These are phyloP conservation scores for Oncorhynchus nerka DNA, from an alignment of 2,113 vertebrate species.

Conservation along the genomic window DNA sequence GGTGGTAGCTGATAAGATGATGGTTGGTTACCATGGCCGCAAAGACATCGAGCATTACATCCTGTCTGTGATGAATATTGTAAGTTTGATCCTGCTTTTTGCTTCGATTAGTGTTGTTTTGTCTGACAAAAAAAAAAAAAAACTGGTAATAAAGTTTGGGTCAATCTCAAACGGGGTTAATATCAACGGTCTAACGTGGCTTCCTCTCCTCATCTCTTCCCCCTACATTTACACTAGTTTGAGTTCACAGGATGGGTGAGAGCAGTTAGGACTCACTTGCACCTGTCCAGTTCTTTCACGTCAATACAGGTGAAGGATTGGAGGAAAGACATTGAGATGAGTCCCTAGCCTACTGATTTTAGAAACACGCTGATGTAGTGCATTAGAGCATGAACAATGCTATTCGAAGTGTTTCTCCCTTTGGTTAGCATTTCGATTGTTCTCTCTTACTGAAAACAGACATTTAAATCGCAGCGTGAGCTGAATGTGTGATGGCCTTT, in stretches of 20 bases:
- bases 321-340: background rate
- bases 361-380: background rate
- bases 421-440: background rate
- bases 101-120: background rate
- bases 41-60: conserved; percentile 99
- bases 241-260: background rate
- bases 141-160: too few species aligned
- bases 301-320: too few species aligned
- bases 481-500: background rate
- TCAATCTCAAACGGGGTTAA: too few species aligned
- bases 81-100: conserved; percentile 92
- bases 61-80: conserved; percentile 99
- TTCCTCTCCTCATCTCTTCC: background rate
- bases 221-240: too few species aligned
- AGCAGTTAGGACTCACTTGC: too few species aligned
- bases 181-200: background rate
- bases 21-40: conserved; percentile 98
- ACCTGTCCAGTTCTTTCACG: too few species aligned
- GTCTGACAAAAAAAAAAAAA: background rate
- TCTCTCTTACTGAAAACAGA: background rate
- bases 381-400: background rate
- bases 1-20: conserved; percentile 98
- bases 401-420: background rate
- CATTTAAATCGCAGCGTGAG: background rate
- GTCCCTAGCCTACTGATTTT: background rate